Conservation (phyloP, 2,797 vertebrate species). For the Phyllotis vaccarum region DNA sequence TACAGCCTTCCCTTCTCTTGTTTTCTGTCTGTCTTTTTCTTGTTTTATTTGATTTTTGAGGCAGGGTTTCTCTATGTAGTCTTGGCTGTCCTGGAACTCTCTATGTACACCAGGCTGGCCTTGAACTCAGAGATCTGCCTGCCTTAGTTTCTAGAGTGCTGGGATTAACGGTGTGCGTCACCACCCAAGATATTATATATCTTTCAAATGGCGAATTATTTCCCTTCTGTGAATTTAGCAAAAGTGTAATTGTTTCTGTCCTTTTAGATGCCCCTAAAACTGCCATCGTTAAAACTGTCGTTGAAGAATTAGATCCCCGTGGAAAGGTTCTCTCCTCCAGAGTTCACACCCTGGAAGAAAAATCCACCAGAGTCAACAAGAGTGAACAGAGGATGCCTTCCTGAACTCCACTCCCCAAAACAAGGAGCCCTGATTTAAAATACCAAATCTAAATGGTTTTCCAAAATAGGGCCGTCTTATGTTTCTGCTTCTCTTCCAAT, state of each 20-base stretch:
- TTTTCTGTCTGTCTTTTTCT: background rate
- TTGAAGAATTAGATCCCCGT: conserved; percentile 82
- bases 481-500: conserved; percentile 51
- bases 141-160: background rate
- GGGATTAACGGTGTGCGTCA: background rate
- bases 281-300: conserved; percentile 74
- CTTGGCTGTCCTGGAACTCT: background rate
- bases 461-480: background rate
- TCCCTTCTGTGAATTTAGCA: background rate
- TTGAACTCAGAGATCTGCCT: background rate
- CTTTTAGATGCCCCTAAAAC: conserved; percentile 73
- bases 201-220: conserved; percentile 8
- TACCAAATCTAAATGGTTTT: background rate
- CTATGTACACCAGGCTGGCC: background rate
- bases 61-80: background rate
- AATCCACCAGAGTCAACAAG: conserved; percentile 72
- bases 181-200: background rate
- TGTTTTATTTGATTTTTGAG: background rate
- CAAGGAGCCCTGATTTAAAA: background rate
- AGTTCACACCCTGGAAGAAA: conserved; percentile 77
- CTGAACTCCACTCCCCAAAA: conserved; percentile 24
- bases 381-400: conserved; percentile 74
- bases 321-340: conserved; percentile 75
- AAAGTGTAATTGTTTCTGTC: conserved; percentile 10
- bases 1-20: background rate